Base-by-base conservation (phyloP, 2,888 invertebrate species). In the Caenorhabditis angaria region DNA sequence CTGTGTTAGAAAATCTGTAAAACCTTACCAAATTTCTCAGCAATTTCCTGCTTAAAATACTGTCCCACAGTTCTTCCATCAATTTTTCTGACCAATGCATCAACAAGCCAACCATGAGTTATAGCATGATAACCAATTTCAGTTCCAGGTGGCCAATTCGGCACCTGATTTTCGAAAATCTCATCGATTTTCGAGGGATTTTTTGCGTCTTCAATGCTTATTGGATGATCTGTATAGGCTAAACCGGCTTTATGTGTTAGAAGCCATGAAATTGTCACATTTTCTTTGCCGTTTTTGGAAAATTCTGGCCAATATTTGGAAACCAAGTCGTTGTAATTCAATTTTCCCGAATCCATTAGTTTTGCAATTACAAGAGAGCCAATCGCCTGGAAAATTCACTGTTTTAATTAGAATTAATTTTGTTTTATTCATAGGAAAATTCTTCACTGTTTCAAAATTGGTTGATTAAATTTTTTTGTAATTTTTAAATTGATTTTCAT, bases 281-380 rank as follows among this genome's bases (percentile, higher is more conserved):
- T 70, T 27, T 84, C 86, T 71, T 89, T 89, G 6, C 89, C 89
- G 76, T 89, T 85, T 73, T 86, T 82, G 12, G 83, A 88, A 83
- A 89, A 89, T 58, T 88, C 88, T 25, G 89, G 89, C 89, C 89
- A 89, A 70, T 87, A 85, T 24, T 79, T 80, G 14, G 81, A 68
- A 0, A 89, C 85, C 35, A 77, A 76, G 47, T 88, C 85, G n/a
- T 88, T 82, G 77, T 89, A 89, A 25, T 82, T 69, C 24, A 89
- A 54, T 29, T 82, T 70, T 8, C 88, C 88, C 47, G 88, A 85
- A 66, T 89, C 88, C 5, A 88, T 88, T 32, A 89, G 78, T 65
- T 82, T 83, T 0, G 83, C 85, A 0, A 85, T 67, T 35, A 84
- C 83, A 14, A 83, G 68, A 2, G 83, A 80, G 47, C 76, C 80